Percentiles rank a stretch among this genome's conserved stretches.
Evolutionary conservation across 2,113 vertebrate genomes (phyloP).

Genomic region (Larimichthys polyactis): DNA sequence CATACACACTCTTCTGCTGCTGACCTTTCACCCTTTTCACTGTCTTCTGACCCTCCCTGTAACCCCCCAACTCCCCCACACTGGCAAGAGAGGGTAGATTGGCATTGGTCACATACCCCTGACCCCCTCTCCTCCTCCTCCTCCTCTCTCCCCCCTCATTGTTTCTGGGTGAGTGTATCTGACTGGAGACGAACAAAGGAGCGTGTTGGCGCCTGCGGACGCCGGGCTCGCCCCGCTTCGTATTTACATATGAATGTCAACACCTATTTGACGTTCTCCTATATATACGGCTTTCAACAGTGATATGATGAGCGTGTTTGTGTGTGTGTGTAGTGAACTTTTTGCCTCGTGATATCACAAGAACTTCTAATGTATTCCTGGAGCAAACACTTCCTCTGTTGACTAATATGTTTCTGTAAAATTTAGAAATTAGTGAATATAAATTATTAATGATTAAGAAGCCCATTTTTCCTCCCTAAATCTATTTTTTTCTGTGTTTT

Average conservation of each 20-base stretch:
- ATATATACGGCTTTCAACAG: background rate
- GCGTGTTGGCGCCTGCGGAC: slow-evolving; percentile 80
- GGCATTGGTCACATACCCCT: slow-evolving; percentile 79
- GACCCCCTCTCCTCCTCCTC: background rate
- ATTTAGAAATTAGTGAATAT: background rate
- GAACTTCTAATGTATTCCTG: background rate
- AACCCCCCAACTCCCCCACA: slow-evolving; percentile 28
- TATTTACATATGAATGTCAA: slow-evolving; percentile 87
- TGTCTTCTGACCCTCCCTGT: slow-evolving; percentile 64
- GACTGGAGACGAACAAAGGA: slow-evolving; percentile 88
- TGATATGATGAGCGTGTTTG: slow-evolving; percentile 31
- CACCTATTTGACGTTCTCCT: slow-evolving; percentile 61
- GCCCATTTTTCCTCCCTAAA: background rate
- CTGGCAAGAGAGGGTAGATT: slow-evolving; percentile 83
- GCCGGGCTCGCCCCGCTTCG: slow-evolving; percentile 82
- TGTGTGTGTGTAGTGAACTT: slow-evolving; percentile 2
- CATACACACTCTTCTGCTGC: slow-evolving; percentile 31
- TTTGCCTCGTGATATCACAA: background rate
- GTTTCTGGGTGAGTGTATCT: slow-evolving; percentile 91
- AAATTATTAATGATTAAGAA: background rate
- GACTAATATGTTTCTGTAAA: background rate
- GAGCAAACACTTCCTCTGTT: background rate
- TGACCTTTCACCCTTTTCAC: slow-evolving; percentile 64
- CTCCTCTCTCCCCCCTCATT: slow-evolving; percentile 74
- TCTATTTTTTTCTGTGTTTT: background rate